Percentiles rank a stretch among this genome's conserved stretches.
phyloP scores from a whole-genome alignment of 2,888 invertebrate genomes.

The Tetanocera ferruginea region DNA sequence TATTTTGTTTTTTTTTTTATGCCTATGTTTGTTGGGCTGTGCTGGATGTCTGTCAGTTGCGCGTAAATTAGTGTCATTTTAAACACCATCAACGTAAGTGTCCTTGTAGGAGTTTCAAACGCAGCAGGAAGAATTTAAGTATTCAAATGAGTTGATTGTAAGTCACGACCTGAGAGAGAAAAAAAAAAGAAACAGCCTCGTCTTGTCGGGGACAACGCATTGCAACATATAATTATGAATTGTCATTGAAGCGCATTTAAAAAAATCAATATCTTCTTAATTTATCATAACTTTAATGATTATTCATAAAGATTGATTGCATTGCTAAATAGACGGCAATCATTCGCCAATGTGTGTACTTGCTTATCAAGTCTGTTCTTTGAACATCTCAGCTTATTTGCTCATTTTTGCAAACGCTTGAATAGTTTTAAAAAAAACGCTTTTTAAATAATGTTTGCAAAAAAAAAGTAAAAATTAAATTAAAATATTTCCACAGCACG shows the following conservation, averaged over 20 bases:
- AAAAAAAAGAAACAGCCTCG: not conserved
- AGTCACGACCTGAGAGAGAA: not conserved
- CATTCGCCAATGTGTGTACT: not conserved
- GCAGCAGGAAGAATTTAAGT: not conserved
- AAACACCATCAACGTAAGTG: not conserved
- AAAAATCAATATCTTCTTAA: not conserved
- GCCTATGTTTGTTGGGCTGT: not conserved
- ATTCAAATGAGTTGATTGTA: not conserved
- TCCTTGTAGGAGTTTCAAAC: not conserved
- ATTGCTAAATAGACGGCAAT: slow-evolving; percentile 5
- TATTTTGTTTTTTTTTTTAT: not conserved
- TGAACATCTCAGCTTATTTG: not conserved
- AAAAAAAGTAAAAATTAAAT: too few species aligned
- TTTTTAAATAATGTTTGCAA: too few species aligned
- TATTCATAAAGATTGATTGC: not conserved
- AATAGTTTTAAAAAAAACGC: too few species aligned
- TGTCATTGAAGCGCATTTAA: not conserved
- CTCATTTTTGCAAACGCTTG: not conserved
- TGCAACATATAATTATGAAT: not conserved
- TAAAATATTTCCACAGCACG: not conserved
- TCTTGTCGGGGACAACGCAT: not conserved
- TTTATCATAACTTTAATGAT: not conserved
- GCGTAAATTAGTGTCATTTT: not conserved
- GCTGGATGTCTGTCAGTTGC: not conserved
- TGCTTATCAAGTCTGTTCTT: not conserved